Base-by-base conservation (phyloP, 2,888 invertebrate genomes). In the Eurytoma californica region DNA sequence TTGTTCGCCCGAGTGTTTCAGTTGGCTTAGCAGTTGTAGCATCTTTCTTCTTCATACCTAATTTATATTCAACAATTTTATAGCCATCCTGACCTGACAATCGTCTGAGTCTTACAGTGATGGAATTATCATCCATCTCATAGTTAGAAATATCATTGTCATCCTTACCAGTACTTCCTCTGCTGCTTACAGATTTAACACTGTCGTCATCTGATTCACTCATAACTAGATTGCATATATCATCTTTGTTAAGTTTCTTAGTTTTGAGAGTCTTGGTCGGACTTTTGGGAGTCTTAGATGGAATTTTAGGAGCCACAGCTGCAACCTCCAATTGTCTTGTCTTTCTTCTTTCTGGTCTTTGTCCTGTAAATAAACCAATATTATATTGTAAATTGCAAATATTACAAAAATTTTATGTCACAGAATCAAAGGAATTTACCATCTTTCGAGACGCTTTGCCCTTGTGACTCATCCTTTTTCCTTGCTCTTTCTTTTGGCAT, bases 11-110 rank as follows among this genome's bases (percentile, higher is more conserved):
- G 2, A 5, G 39, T 47, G 28, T 39, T 9, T 47, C 30, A 58
- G 39, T 47, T 16, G 0, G 9, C 28, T 14, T 57, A n/a, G 20
- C 39, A 18, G 51, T 3, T 58, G 13, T 68, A 39, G 0, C 13
- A 16, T 58, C 65, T 24, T 58, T 72, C 13, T 13, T n/a, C 51
- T n/a, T 28, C 9, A 49, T 24, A 70, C 55, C 72, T 77, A 55
- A n/a, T 60, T 24, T 39, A 24, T 51, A 18, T 28, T 66, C 3
- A 60, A 72, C 12, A 60, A 47, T 24, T 47, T 53, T 24, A 9
- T 51, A 68, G 14, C 3, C 28, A 9, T 5, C 13, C 24, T 24
- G 13, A 16, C 4, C 24, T 14, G 53, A 53, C 28, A 28, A 14
- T 14, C 28, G 28, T 28, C 0, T 60, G 1, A 60, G 2, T 16